Evolutionary conservation across 2,888 invertebrate genomes (phyloP), one percentile per base, ranked within the genome.

Genomic region (Cenopis cana): DNA sequence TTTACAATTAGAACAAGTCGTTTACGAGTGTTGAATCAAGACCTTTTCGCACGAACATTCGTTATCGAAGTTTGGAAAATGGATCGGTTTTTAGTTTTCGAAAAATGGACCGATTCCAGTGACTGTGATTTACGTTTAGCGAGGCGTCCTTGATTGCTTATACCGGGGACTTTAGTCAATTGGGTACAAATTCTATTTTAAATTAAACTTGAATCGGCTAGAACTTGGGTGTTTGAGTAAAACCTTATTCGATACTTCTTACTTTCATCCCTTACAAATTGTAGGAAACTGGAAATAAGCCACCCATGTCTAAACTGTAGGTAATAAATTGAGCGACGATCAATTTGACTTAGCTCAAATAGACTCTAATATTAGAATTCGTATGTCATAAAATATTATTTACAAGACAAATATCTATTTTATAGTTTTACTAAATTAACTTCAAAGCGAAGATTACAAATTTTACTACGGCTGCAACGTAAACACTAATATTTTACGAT

Each of bases 61-160:
- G 24, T 60, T 46, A 57, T 60, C 41, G 20, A 54, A 18, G 82
- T 83, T 83, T 83, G 84, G 81, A 76, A 81, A 79, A 80, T 72
- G 73, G 74, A 75, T 76, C 76, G 67, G 65, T 86, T 84, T 87
- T 89, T 88, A n/a, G 83, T 83, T 82, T 81, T 82, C 69, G 85
- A 87, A 89, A 88, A 84, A 87, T 78, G 79, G 76, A 81, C 76
- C 83, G 86, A 87, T 74, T 74, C 55, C 14, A 56, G 57, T 59
- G 59, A 67, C 55, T 79, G 81, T 85, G 88, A 90, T 90, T 89
- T 89, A 85, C 75, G 82, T 77, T 81, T 83, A 79, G 75, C 82
- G 81, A 84, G 84, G 82, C 86, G 80, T 81, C 59, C 73, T 83
- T 89, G 87, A 89, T 89, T 87, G 83, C 75, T 74, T 80, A 76